Conservation (phyloP, 2,888 invertebrate genomes). For the Junonia oenone region DNA sequence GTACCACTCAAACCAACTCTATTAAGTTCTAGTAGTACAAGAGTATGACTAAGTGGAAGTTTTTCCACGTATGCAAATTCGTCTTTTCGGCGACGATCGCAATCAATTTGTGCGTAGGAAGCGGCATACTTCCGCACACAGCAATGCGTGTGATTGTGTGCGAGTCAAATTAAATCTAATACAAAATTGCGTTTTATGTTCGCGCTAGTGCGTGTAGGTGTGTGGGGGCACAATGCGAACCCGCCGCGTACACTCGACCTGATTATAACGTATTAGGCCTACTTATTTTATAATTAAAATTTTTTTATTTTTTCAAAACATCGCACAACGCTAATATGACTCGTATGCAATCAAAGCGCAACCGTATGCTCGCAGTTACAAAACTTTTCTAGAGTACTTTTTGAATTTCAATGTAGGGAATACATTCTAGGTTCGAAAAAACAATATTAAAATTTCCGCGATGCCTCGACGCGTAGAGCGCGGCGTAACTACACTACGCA, state of each 20-base stretch:
- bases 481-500: neutral
- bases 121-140: conserved; percentile 53
- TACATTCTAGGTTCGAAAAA: neutral
- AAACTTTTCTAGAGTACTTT: neutral
- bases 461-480: neutral
- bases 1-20: too few species aligned
- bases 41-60: conserved; percentile 7
- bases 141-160: conserved; percentile 40
- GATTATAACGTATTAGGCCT: conserved; percentile 46
- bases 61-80: conserved; percentile 57
- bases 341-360: neutral
- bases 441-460: neutral
- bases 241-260: conserved; percentile 58
- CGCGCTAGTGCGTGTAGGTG: conserved; percentile 67
- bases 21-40: too few species aligned
- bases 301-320: conserved; percentile 2
- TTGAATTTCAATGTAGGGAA: neutral
- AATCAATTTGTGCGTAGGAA: conserved; percentile 79
- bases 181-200: conserved; percentile 80
- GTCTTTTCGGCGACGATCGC: conserved; percentile 72
- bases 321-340: neutral
- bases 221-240: conserved; percentile 71
- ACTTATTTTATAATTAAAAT: conserved; percentile 26
- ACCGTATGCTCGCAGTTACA: neutral
- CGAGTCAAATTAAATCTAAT: conserved; percentile 78